A percentile compares a stretch with the other conserved stretches of the same genome.
Evolutionary conservation across 2,888 invertebrate genomes (phyloP).

Genomic region (Timema podura): DNA sequence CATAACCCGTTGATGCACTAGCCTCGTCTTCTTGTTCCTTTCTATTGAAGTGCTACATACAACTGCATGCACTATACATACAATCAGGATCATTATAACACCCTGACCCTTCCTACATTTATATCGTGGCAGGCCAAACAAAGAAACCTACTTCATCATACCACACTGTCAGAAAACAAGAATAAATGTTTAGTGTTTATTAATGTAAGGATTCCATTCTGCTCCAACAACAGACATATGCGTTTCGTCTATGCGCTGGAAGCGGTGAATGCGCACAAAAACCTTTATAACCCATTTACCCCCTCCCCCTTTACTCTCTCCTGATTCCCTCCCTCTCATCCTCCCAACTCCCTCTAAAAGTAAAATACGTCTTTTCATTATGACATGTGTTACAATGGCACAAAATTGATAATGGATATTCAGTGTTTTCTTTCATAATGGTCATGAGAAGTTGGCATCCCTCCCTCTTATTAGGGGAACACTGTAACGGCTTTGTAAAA

Average conservation of each 20-base stretch:
- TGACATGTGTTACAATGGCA: constrained; percentile 6
- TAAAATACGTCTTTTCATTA: constrained; percentile 6
- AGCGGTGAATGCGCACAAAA: too few relatives aligned
- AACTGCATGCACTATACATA: not conserved
- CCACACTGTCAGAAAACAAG: constrained; percentile 26
- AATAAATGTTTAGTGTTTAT: constrained; percentile 32
- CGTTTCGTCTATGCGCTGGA: too few relatives aligned
- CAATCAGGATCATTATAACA: constrained; percentile 17
- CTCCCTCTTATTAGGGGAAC: too few relatives aligned
- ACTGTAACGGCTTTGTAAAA: too few relatives aligned
- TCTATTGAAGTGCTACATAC: too few relatives aligned
- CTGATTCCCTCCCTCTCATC: too few relatives aligned
- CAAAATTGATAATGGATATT: constrained; percentile 14
- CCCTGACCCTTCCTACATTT: constrained; percentile 7
- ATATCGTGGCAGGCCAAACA: constrained; percentile 7
- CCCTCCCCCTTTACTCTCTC: too few relatives aligned
- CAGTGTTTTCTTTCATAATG: not conserved
- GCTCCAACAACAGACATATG: not conserved
- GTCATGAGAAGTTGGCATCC: too few relatives aligned
- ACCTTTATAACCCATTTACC: too few relatives aligned
- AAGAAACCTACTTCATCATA: constrained; percentile 27
- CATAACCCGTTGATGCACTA: too few relatives aligned
- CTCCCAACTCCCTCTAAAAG: not conserved
- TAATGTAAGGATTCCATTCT: constrained; percentile 26
- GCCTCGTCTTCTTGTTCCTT: too few relatives aligned